Percentiles rank a stretch among this genome's conserved stretches.
Evolutionary conservation across 2,888 invertebrate genomes (phyloP).

Genomic region (Cabera pusaria): DNA sequence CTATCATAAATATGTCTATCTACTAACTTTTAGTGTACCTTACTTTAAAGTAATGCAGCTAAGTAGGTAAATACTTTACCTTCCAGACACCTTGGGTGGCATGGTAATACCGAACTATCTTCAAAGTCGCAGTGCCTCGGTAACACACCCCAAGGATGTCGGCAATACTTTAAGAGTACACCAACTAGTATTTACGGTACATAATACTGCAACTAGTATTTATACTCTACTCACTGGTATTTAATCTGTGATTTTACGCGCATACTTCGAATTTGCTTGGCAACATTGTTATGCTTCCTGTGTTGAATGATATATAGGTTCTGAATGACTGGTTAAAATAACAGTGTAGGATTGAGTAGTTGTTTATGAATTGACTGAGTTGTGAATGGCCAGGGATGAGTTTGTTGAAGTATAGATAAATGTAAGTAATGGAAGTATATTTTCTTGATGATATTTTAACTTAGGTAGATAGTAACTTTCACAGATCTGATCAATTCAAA

Average conservation of each 20-base stretch:
- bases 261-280: slow-evolving; percentile 34
- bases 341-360: slow-evolving; percentile 3
- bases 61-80: no score
- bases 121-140: neutral
- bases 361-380: slow-evolving; percentile 11
- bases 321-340: slow-evolving; percentile 3
- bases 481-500: no score
- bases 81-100: slow-evolving; percentile 18
- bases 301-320: slow-evolving; percentile 16
- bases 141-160: slow-evolving; percentile 29
- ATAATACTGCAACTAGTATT: neutral
- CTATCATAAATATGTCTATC: no score
- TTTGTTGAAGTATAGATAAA: slow-evolving; percentile 2
- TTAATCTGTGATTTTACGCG: slow-evolving; percentile 13
- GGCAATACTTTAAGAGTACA: no score
- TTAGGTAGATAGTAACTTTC: no score
- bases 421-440: no score
- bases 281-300: slow-evolving; percentile 49
- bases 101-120: slow-evolving; percentile 4
- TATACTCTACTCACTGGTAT: neutral
- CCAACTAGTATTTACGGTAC: no score
- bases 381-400: slow-evolving; percentile 1
- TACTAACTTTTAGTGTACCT: no score
- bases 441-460: no score
- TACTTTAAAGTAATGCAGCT: no score